phyloP scores from a whole-genome alignment of 1,140 invertebrate genomes.

The Leguminivora glycinivorella region DNA sequence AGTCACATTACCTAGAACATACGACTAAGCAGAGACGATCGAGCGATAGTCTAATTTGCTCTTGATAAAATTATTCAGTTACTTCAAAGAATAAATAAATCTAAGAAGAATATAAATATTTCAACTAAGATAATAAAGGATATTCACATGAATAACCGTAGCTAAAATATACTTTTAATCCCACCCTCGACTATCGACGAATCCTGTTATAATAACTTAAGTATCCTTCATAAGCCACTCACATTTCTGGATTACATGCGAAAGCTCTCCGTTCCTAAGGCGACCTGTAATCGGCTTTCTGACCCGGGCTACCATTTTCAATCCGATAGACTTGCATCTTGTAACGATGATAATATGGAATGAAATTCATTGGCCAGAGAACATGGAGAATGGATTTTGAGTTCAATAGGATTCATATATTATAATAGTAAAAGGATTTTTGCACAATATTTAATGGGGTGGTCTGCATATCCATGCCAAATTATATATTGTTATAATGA shows the following conservation, averaged over 20 bases:
- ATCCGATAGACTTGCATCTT: neutral
- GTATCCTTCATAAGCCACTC: slow-evolving; percentile 55
- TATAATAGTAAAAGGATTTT: slow-evolving; percentile 33
- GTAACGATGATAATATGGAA: neutral
- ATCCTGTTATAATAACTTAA: slow-evolving; percentile 46
- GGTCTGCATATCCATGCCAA: neutral
- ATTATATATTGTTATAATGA: neutral
- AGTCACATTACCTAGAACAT: too few species aligned
- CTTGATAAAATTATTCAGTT: too few species aligned
- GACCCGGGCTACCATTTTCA: slow-evolving; percentile 41
- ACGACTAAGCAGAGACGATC: too few species aligned
- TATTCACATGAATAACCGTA: neutral
- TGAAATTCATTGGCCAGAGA: neutral
- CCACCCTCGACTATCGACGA: neutral
- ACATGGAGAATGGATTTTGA: slow-evolving; percentile 13
- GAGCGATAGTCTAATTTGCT: too few species aligned
- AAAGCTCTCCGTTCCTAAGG: slow-evolving; percentile 63
- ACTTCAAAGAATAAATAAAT: too few species aligned
- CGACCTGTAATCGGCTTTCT: slow-evolving; percentile 68
- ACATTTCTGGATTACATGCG: slow-evolving; percentile 69
- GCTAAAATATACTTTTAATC: neutral
- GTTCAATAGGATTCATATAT: slow-evolving; percentile 35
- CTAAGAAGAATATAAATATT: too few species aligned
- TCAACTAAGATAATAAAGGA: neutral
- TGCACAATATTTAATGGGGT: slow-evolving; percentile 7